Evolutionary conservation across 2,888 invertebrate species (phyloP).

Genomic region (Pyrrhia umbra): DNA sequence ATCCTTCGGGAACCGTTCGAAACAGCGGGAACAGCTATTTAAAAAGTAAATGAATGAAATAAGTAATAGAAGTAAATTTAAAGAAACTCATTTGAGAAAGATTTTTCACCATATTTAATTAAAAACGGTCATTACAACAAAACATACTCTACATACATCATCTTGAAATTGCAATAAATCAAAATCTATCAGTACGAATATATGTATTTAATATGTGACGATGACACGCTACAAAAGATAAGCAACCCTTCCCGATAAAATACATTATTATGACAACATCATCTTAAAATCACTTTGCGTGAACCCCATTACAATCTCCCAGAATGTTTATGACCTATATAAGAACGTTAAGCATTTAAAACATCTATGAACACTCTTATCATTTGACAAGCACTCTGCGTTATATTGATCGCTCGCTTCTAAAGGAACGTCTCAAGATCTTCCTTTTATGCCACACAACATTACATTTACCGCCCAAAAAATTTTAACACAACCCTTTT

Average conservation of each 20-base stretch:
- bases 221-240: not conserved
- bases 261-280: slow-evolving; percentile 8
- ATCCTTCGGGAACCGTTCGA: too few species aligned
- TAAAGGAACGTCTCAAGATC: slow-evolving; percentile 64
- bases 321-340: slow-evolving; percentile 47
- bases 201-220: not conserved
- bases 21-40: too few species aligned
- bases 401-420: slow-evolving; percentile 74
- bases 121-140: too few species aligned
- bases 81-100: too few species aligned
- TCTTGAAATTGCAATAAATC: not conserved
- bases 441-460: slow-evolving; percentile 15
- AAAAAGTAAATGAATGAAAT: too few species aligned
- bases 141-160: not conserved
- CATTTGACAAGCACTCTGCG: slow-evolving; percentile 69
- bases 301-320: slow-evolving; percentile 26
- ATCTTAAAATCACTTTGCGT: slow-evolving; percentile 6
- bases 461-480: not conserved
- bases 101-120: too few species aligned
- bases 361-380: slow-evolving; percentile 62
- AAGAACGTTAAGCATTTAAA: slow-evolving; percentile 57
- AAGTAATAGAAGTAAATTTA: too few species aligned
- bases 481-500: not conserved
- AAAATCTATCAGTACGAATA: too few species aligned
- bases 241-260: not conserved